Base-by-base conservation (phyloP, 2,888 invertebrate genomes). In the Elysia crispata region DNA sequence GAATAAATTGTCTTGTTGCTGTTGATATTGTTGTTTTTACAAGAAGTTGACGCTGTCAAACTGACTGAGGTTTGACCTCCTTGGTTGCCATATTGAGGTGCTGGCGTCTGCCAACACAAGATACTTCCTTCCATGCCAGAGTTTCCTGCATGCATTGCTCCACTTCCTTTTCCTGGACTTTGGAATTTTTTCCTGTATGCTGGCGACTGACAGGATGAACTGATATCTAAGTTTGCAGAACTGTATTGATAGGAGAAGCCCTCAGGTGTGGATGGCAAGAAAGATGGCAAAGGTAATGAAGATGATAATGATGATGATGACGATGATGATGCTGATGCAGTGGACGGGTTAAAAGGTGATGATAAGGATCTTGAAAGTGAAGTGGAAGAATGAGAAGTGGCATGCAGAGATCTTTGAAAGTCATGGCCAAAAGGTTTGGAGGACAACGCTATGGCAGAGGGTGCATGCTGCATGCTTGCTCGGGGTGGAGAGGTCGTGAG, bases 141-240 rank as follows among this genome's bases (percentile, higher is more conserved):
- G 23, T 49, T 11, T 15, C 64, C 30, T 30, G n/a, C 30, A 30
- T 33, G 30, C 6, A 54, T 25, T 28, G 23, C 11, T n/a, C 30
- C 73, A 49, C 62, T 77, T 13, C 57, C 54, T 1, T 25, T 8
- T 25, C 20, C 8, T 8, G 60, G 20, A 25, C 11, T 20, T 62
- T 77, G 77, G 20, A 41, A 41, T 57, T 69, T 41, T 30, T 79
- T 66, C 11, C 11, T 18, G 62, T 76, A 80, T 23, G 33, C 62
- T 0, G 80, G 80, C 18, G 76, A 76, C 41, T 80, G 80, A 11
- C 31, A 57, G 23, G 80, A 80, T 13, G 23, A 69, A 60, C 57
- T 64, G n/a, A 23, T 11, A 49, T 76, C 76, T 31, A 73, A 20
- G 31, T 33, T 69, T 25, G 69, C 33, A 31, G 13, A 15, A 30